Evolutionary conservation across 2,113 vertebrate genomes (phyloP), one percentile per base, ranked within the genome.

Genomic region (Lota lota): DNA sequence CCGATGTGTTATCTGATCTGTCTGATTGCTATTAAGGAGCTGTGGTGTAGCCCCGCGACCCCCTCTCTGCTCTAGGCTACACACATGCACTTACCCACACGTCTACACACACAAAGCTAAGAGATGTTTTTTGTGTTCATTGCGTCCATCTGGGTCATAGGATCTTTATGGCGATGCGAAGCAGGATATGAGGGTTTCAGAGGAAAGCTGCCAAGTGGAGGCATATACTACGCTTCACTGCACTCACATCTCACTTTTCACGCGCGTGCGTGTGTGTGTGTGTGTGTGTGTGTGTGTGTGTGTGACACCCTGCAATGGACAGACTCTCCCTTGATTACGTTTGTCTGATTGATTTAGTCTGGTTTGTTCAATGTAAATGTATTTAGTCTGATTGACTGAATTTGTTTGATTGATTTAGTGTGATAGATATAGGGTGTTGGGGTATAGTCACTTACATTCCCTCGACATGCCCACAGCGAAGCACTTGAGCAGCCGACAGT

Each of bases 381-480:
- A 33, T 3, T 33, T 33, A 33, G 53, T 18, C 53, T 10, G 16
- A 17, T n/a, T 56, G 53, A 47, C 10, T 18, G 4, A 56, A 3
- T 17, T 18, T n/a, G 16, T 18, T 56, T 18, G 2, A 56, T 18
- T 47, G 40, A 47, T 47, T 47, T 11, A 12, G 53, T 18, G 17
- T 17, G 16, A 17, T n/a, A 14, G 53, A 47, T 1, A 12, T 47
- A 14, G 40, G 10, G 8, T 14, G 40, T 47, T 56, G 5, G n/a
- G 17, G 57, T 0, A 58, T 21, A 8, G 67, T 73, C 61, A 84
- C 96, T 96, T 90, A 98, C 96, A 97, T 89, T 98, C 95, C 93
- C 95, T 96, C 87, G 95, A 98, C 96, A 98, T 98, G 66, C 96
- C 96, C 89, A 93, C 96, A 88, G 94, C 93, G 83, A 98, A 95